Evolutionary conservation across 1,140 invertebrate genomes (phyloP).

Genomic region (Pantala flavescens): DNA sequence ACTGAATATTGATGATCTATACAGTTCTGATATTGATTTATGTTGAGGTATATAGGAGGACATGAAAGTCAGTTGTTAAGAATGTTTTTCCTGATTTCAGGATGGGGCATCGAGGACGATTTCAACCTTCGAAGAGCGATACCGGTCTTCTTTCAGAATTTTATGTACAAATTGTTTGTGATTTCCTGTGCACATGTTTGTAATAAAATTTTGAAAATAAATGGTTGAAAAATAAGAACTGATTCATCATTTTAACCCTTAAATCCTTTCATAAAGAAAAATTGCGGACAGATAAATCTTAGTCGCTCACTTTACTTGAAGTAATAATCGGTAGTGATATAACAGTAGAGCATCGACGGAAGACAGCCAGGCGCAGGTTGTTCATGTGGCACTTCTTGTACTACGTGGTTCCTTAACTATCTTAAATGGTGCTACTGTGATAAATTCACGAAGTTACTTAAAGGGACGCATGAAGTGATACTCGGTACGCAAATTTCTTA

Average conservation of each 20-base stretch:
- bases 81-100: not conserved
- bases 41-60: no score
- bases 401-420: conserved; percentile 8
- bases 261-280: no score
- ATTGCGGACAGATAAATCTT: no score
- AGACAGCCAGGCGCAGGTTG: conserved; percentile 17
- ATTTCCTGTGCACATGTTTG: not conserved
- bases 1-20: conserved; percentile 17
- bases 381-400: conserved; percentile 18
- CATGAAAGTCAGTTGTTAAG: no score
- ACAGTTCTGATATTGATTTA: no score
- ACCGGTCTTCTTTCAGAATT: not conserved
- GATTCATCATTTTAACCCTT: no score
- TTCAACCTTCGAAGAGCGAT: not conserved
- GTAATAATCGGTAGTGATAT: no score
- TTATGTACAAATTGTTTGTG: not conserved
- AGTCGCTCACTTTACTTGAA: no score
- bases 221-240: not conserved
- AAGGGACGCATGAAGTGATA: not conserved
- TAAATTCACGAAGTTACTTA: not conserved
- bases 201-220: conserved; percentile 7
- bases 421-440: no score
- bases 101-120: not conserved
- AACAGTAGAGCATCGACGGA: no score
- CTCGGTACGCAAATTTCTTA: not conserved